Evolutionary conservation across 64 coral and sea anemone genomes (phyloP), one percentile per base, ranked within the genome.

Genomic region (Montipora cactus): DNA sequence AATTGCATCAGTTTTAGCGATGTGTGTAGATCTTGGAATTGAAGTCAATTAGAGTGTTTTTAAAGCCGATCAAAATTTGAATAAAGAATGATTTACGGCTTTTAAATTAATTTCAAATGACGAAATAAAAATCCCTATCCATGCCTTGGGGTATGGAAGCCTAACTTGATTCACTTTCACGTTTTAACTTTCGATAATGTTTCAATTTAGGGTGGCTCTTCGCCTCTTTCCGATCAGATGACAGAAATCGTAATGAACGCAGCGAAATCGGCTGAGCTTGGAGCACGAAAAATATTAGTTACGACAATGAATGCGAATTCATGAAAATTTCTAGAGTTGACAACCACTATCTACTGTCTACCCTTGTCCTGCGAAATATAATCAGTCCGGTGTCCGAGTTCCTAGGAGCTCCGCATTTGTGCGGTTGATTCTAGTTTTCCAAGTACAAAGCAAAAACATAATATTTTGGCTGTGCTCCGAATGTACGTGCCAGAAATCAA

Each of bases 21-120:
- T 15, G 44, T 76, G 3, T 13, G 49, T 52, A 64, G 12, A 10
- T 66, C 15, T 82, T 64, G 10, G 8, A 16, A 8, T 62, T 82
- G 52, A 3, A 64, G 28, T 45, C 80, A 44, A 11, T 37, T 82
- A 45, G 53, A 11, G 10, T 59, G 14, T 82, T 55, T 64, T 44
- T 4, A 0, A 82, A 20, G 45, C 11, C 4, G 13, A 82, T 11
- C 18, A 45, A 82, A 82, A 82, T 64, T 82, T 44, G 15, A 78
- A 49, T 18, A 12, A 45, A 82, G 22, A 81, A 25, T 9, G 13
- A 64, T 82, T 45, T 14, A 44, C 22, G 4, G 4, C 9, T 62
- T 62, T 64, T 11, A 64, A 82, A 82, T 82, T 82, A 64, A 45
- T 82, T 82, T 82, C 44, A 44, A 45, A 61, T 44, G 80, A 82